Percentiles rank a stretch among this genome's conserved stretches.
phyloP scores from a whole-genome alignment of 2,113 vertebrate genomes.

The Callipepla californica region DNA sequence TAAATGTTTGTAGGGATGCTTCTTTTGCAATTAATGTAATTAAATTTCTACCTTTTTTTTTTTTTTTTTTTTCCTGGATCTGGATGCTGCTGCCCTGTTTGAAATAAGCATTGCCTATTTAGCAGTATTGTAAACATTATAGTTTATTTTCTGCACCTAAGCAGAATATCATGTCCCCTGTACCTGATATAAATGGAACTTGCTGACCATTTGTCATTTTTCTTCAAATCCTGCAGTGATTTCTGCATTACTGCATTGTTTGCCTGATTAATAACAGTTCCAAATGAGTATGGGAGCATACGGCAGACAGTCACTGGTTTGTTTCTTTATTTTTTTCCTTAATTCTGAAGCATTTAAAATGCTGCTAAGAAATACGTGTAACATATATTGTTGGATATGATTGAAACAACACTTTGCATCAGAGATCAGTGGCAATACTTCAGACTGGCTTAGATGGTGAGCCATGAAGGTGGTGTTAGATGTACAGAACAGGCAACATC shows the following conservation, averaged over 20 bases:
- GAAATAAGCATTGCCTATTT: not conserved
- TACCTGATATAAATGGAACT: not conserved
- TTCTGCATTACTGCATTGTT: not conserved
- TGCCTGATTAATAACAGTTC: not conserved
- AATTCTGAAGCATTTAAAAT: not conserved
- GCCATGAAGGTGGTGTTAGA: fast-evolving
- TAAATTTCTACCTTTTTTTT: not conserved
- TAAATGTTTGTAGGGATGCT: not conserved
- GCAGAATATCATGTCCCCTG: not conserved
- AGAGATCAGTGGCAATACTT: not conserved
- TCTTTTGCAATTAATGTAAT: not conserved
- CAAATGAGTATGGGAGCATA: not conserved
- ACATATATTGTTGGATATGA: not conserved
- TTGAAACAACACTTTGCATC: not conserved
- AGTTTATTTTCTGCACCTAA: not conserved
- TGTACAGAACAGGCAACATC: not conserved
- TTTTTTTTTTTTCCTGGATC: not conserved
- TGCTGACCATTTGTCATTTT: not conserved
- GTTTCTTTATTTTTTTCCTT: not conserved
- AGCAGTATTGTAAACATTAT: not conserved
- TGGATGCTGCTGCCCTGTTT: not conserved
- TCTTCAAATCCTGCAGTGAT: not conserved
- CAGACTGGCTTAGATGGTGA: not conserved
- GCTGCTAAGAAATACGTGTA: not conserved
- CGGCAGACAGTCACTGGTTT: not conserved